Evolutionary conservation across 2,113 vertebrate genomes (phyloP).

Genomic region (Columbina picui): DNA sequence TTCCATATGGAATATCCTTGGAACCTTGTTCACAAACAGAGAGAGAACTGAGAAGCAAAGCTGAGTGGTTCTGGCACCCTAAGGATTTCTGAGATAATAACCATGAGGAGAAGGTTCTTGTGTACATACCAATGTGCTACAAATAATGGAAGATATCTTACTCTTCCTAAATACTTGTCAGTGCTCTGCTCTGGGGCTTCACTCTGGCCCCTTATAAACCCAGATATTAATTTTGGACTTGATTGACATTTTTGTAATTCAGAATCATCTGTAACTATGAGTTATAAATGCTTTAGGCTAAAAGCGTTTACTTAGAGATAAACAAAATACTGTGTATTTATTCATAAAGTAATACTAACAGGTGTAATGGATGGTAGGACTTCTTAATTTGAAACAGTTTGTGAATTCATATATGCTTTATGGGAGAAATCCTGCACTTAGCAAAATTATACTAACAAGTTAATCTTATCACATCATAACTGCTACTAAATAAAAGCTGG

Average conservation of each 20-base stretch:
- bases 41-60: constrained; percentile 42
- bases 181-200: background rate
- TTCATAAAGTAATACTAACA: background rate
- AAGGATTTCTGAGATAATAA: constrained; percentile 33
- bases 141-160: background rate
- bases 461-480: background rate
- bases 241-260: background rate
- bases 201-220: background rate
- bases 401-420: background rate
- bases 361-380: background rate
- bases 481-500: background rate
- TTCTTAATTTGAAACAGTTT: background rate
- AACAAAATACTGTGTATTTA: background rate
- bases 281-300: background rate
- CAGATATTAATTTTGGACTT: background rate
- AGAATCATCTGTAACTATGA: background rate
- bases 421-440: background rate
- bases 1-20: constrained; percentile 44
- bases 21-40: constrained; percentile 37
- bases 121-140: background rate
- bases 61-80: constrained; percentile 36
- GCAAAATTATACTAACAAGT: background rate
- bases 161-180: background rate
- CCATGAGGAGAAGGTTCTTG: background rate
- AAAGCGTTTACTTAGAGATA: background rate